phyloP scores from a whole-genome alignment of 2,888 invertebrate species.

The Coelinius sp. region DNA sequence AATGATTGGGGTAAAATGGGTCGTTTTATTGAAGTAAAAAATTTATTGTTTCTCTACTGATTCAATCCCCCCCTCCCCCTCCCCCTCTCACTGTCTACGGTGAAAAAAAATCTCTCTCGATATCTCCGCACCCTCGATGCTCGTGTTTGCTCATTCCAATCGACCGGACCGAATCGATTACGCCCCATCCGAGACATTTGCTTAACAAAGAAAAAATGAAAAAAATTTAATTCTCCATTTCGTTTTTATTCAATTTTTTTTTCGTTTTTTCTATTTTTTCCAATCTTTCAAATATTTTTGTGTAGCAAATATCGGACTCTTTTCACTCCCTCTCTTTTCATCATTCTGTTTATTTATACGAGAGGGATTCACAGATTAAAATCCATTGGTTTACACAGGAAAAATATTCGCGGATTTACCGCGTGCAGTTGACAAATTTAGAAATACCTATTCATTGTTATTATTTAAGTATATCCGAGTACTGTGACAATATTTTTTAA shows the following conservation, averaged over 20 bases:
- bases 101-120: background rate
- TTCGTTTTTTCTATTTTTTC: conserved; percentile 17
- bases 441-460: no score
- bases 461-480: no score
- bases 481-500: no score
- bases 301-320: conserved; percentile 27
- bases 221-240: conserved; percentile 9
- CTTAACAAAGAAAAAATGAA: conserved; percentile 1
- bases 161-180: conserved; percentile 37
- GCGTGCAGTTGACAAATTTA: no score
- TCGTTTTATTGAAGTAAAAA: no score
- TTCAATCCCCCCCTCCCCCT: conserved; percentile 5
- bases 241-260: no score
- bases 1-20: no score
- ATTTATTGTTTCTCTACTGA: conserved; percentile 32
- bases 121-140: conserved; percentile 29
- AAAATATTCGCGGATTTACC: no score
- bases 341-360: no score
- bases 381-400: no score
- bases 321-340: no score
- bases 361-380: no score
- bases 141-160: conserved; percentile 38
- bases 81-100: background rate
- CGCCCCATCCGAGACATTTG: conserved; percentile 34
- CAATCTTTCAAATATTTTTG: conserved; percentile 4